phyloP scores from a whole-genome alignment of 2,888 invertebrate genomes.

The Archips xylosteana region DNA sequence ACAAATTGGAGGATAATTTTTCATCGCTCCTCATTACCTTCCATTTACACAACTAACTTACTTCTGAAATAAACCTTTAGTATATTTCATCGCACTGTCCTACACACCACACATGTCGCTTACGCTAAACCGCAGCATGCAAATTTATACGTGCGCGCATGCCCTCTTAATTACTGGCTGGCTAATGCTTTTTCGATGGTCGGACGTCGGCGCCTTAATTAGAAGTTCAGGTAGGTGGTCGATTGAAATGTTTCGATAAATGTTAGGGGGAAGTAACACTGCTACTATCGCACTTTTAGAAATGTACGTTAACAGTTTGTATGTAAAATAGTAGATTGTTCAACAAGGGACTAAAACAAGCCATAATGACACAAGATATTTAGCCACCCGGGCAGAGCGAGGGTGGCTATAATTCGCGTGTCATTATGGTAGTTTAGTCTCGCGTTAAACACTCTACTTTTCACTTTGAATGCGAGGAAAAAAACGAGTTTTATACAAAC shows the following conservation, averaged over 20 bases:
- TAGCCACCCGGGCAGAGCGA: no score
- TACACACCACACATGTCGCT: neutral
- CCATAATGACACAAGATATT: no score
- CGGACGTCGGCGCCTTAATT: conserved; percentile 58
- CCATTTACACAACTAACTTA: no score
- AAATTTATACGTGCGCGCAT: conserved; percentile 68
- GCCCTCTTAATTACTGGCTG: conserved; percentile 73
- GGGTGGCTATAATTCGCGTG: no score
- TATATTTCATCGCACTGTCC: conserved; percentile 4
- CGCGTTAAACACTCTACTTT: no score
- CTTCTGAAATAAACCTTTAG: neutral
- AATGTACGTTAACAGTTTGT: neutral
- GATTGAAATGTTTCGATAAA: conserved; percentile 24
- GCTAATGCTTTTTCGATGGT: conserved; percentile 77
- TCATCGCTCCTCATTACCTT: no score
- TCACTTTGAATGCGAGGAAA: no score
- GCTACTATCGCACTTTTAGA: neutral
- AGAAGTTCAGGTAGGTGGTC: conserved; percentile 44
- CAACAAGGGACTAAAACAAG: no score
- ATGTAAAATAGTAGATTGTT: no score
- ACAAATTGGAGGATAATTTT: no score
- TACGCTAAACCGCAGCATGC: conserved; percentile 61
- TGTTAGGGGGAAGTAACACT: neutral
- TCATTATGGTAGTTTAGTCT: no score
- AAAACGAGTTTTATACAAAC: no score